Conservation (phyloP, 2,888 invertebrate genomes). For the Stenodera caucasica region DNA sequence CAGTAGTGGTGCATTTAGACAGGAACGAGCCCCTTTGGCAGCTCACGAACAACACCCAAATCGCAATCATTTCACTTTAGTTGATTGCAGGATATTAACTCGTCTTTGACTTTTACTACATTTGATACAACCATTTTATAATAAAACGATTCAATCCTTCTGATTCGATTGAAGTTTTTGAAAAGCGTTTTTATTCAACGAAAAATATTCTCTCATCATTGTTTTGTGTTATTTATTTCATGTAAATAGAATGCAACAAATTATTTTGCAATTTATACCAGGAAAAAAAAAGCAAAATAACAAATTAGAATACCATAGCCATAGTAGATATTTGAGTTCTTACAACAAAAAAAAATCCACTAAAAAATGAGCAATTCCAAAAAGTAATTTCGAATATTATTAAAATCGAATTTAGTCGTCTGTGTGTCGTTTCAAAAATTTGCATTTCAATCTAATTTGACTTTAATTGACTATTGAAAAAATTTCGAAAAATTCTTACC, state of each 20-base stretch:
- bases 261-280: background rate
- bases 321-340: background rate
- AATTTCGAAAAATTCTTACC: conserved; percentile 62
- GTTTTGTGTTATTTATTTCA: background rate
- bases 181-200: too few species aligned
- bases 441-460: background rate
- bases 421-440: background rate
- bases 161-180: too few species aligned
- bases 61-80: conserved; percentile 12
- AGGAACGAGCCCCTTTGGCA: conserved; percentile 5
- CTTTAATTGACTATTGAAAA: background rate
- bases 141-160: too few species aligned
- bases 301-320: background rate
- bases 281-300: background rate
- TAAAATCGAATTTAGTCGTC: background rate
- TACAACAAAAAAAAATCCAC: background rate
- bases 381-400: background rate
- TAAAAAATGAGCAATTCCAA: too few species aligned
- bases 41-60: conserved; percentile 7
- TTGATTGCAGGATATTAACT: conserved; percentile 20
- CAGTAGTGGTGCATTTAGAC: background rate
- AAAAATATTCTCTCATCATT: background rate
- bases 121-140: too few species aligned
- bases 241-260: background rate
- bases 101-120: conserved; percentile 16